A percentile compares a stretch with the other conserved stretches of the same genome.
phyloP scores from a whole-genome alignment of 30 jellyfish, hydroid and myxozoan species.

The Pelagia noctiluca region DNA sequence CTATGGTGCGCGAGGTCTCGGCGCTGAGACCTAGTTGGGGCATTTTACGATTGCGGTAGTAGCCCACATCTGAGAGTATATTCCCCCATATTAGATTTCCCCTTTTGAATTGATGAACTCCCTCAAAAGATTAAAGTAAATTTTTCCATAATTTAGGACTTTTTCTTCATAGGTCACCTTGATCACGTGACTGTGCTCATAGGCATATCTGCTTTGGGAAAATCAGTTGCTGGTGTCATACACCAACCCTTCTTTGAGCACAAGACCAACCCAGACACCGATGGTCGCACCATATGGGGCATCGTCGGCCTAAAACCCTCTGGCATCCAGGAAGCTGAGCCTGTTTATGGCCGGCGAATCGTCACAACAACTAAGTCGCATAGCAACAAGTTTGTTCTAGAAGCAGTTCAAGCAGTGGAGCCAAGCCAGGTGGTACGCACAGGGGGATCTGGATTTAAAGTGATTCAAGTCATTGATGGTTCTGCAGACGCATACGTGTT shows the following conservation, averaged over 20 bases:
- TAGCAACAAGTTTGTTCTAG: constrained; percentile 73
- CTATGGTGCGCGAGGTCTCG: too few relatives aligned
- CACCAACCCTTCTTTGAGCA: constrained; percentile 90
- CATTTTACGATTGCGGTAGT: too few relatives aligned
- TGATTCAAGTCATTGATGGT: constrained; percentile 89
- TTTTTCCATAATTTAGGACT: not conserved
- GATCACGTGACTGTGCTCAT: constrained; percentile 95
- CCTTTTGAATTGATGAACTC: too few relatives aligned
- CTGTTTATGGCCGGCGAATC: constrained; percentile 79
- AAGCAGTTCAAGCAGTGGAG: constrained; percentile 81
- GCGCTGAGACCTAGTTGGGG: too few relatives aligned
- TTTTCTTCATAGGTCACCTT: constrained; percentile 61
- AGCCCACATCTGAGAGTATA: too few relatives aligned
- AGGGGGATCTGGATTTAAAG: constrained; percentile 96
- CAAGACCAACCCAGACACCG: constrained; percentile 37
- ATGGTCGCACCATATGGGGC: constrained; percentile 97
- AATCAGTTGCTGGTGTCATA: constrained; percentile 98
- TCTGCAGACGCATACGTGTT: constrained; percentile 96
- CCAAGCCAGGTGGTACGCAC: constrained; percentile 83
- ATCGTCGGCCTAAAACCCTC: constrained; percentile 87
- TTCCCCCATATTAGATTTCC: too few relatives aligned
- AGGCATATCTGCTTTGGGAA: constrained; percentile 96
- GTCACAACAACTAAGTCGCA: constrained; percentile 95
- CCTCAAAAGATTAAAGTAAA: constrained; percentile 2
- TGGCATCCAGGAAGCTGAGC: constrained; percentile 67